A percentile compares a stretch with the other conserved stretches of the same genome.
Evolutionary conservation across 2,113 vertebrate genomes (phyloP).

Genomic region (Heloderma charlesbogerti): DNA sequence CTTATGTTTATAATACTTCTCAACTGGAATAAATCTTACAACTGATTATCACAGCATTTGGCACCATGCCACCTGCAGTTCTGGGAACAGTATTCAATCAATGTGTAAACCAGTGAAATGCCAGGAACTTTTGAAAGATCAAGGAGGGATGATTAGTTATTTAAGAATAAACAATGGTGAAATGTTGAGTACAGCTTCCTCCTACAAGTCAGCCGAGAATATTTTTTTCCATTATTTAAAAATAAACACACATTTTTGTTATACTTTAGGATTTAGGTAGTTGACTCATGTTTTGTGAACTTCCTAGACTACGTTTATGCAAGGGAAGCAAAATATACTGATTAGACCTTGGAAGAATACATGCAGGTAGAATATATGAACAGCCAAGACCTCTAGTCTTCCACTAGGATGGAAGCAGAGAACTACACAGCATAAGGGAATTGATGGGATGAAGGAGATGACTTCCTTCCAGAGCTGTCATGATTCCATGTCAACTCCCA

Average conservation of each 20-base stretch:
- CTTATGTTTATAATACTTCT: slow-evolving; percentile 85
- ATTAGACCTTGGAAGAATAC: slow-evolving; percentile 48
- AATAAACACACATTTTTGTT: slow-evolving; percentile 59
- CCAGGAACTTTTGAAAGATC: slow-evolving; percentile 80
- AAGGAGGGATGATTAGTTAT: slow-evolving; percentile 74
- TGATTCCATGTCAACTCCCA: not conserved
- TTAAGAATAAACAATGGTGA: slow-evolving; percentile 79
- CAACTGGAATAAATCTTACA: slow-evolving; percentile 86
- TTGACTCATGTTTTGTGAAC: slow-evolving; percentile 76
- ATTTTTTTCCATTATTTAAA: slow-evolving; percentile 74
- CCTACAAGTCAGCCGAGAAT: slow-evolving; percentile 59
- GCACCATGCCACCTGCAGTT: slow-evolving; percentile 75
- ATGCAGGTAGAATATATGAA: not conserved
- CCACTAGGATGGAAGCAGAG: not conserved
- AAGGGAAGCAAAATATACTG: slow-evolving; percentile 69
- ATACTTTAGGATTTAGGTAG: slow-evolving; percentile 62
- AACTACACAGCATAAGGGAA: not conserved
- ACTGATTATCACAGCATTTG: slow-evolving; percentile 85
- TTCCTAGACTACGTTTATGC: slow-evolving; percentile 66
- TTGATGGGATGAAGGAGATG: not conserved
- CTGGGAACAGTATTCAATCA: slow-evolving; percentile 81
- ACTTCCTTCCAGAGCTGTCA: not conserved
- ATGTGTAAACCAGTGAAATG: slow-evolving; percentile 77
- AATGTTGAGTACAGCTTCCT: slow-evolving; percentile 63
- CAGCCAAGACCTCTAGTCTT: not conserved